Percentiles rank a stretch among this genome's conserved stretches.
Conservation (phyloP, 2,113 vertebrate genomes). For the Carettochelys insculpta region DNA sequence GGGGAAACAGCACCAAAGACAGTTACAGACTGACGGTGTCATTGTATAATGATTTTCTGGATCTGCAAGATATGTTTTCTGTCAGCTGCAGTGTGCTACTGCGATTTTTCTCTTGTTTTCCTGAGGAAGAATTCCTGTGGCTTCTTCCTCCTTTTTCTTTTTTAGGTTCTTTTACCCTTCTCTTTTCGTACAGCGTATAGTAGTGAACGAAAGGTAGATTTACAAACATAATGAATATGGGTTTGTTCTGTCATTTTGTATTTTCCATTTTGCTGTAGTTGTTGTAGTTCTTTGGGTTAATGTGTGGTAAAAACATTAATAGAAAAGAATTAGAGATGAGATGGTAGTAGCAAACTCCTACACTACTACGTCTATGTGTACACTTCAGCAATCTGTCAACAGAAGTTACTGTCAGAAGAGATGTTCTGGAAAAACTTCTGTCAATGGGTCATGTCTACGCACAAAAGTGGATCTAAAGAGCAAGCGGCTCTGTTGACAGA, state of each 20-base stretch:
- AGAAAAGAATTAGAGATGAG: neutral
- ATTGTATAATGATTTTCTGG: neutral
- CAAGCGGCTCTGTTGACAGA: too few species aligned
- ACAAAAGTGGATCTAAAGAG: too few species aligned
- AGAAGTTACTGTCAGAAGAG: too few species aligned
- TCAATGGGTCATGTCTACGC: too few species aligned
- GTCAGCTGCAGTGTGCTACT: neutral
- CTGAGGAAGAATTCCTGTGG: too few species aligned
- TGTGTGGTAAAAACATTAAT: neutral
- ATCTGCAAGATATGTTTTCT: neutral
- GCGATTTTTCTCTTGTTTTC: neutral
- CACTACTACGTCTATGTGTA: too few species aligned
- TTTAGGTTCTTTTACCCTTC: neutral
- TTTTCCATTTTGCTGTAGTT: neutral
- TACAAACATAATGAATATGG: neutral
- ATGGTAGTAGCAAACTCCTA: neutral
- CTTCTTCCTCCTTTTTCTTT: neutral
- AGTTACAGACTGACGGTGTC: accelerated
- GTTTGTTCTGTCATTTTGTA: neutral
- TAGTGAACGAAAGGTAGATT: neutral
- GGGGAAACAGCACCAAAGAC: neutral
- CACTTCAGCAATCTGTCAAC: too few species aligned
- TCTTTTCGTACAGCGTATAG: neutral
- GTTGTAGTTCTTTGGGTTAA: neutral
- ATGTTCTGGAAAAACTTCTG: too few species aligned